A percentile compares a stretch with the other conserved stretches of the same genome.
These are phyloP conservation scores for Drosophila lacicola DNA, from an alignment of 2,888 invertebrate species.

Conservation along the genomic window DNA sequence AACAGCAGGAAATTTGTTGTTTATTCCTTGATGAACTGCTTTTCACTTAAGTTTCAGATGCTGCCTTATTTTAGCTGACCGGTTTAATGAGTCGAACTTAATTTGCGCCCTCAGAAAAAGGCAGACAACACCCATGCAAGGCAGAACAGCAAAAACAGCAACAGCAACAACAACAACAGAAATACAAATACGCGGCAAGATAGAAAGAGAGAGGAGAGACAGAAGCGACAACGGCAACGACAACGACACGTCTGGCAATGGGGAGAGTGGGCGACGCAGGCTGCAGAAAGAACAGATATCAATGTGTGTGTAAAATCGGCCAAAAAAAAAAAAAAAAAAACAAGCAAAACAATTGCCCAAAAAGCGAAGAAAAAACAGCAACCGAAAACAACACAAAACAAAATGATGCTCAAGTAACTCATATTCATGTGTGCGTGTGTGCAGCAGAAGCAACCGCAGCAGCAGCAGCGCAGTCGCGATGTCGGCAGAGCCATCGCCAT, in stretches of 20 bases:
- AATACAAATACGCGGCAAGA: slow-evolving; percentile 32
- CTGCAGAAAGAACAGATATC: slow-evolving; percentile 62
- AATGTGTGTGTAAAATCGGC: slow-evolving; percentile 55
- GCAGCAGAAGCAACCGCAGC: slow-evolving; percentile 42
- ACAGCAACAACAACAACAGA: slow-evolving; percentile 21
- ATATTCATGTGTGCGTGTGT: slow-evolving; percentile 53
- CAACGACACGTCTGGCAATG: slow-evolving; percentile 57
- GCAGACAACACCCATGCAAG: slow-evolving; percentile 59
- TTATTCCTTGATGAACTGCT: slow-evolving; percentile 55
- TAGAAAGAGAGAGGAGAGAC: slow-evolving; percentile 26
- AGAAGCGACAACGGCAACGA: slow-evolving; percentile 47
- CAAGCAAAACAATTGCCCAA: slow-evolving; percentile 46
- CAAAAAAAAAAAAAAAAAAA: slow-evolving; percentile 58
- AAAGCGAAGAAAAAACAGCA: slow-evolving; percentile 43
- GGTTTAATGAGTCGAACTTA: slow-evolving; percentile 79
- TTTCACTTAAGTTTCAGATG: slow-evolving; percentile 55
- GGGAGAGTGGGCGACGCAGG: slow-evolving; percentile 62
- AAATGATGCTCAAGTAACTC: slow-evolving; percentile 74
- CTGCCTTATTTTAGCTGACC: slow-evolving; percentile 70
- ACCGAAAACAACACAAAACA: slow-evolving; percentile 67
- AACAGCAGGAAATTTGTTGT: slow-evolving; percentile 42
- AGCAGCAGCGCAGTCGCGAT: slow-evolving; percentile 35
- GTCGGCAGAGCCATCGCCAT: slow-evolving; percentile 48
- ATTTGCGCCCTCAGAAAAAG: slow-evolving; percentile 70
- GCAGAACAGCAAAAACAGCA: slow-evolving; percentile 13